Evolutionary conservation across 2,888 invertebrate genomes (phyloP).

Genomic region (Seladonia tumulorum): DNA sequence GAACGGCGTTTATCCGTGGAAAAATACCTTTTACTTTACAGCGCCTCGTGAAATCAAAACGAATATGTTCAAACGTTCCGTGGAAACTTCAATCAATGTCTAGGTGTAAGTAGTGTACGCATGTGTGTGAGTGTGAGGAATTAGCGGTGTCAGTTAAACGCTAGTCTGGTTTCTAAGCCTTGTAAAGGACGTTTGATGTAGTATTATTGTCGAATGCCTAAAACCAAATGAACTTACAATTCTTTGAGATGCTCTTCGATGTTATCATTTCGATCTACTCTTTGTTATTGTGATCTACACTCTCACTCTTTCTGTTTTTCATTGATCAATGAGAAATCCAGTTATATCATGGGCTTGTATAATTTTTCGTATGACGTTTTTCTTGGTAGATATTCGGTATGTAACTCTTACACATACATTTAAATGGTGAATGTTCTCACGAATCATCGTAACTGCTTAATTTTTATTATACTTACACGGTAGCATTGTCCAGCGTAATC

Average conservation of each 20-base stretch:
- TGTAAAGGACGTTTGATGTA: slow-evolving; percentile 20
- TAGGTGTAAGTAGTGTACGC: slow-evolving; percentile 19
- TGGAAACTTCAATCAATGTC: slow-evolving; percentile 25
- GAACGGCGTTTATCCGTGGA: slow-evolving; percentile 21
- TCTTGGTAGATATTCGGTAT: slow-evolving; percentile 42
- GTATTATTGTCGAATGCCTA: slow-evolving; percentile 69
- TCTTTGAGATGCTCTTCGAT: slow-evolving; percentile 64
- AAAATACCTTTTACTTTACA: slow-evolving; percentile 41
- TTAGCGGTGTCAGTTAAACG: slow-evolving; percentile 29
- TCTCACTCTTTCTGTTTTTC: neutral
- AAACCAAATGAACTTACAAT: slow-evolving; percentile 63
- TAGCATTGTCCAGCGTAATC: slow-evolving; percentile 82
- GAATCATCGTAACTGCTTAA: slow-evolving; percentile 58
- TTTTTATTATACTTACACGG: slow-evolving; percentile 81
- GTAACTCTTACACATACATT: slow-evolving; percentile 43
- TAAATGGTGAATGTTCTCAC: slow-evolving; percentile 51
- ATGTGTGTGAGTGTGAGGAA: slow-evolving; percentile 22
- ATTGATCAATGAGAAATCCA: slow-evolving; percentile 51
- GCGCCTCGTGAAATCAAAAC: slow-evolving; percentile 20
- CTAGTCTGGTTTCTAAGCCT: slow-evolving; percentile 35
- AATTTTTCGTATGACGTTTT: slow-evolving; percentile 31
- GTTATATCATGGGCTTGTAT: slow-evolving; percentile 53
- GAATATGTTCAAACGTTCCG: slow-evolving; percentile 17
- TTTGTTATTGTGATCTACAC: slow-evolving; percentile 12
- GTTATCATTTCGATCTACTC: slow-evolving; percentile 36